These are phyloP conservation scores for Athene noctua DNA, from an alignment of 2,113 vertebrate genomes.

Conservation along the genomic window DNA sequence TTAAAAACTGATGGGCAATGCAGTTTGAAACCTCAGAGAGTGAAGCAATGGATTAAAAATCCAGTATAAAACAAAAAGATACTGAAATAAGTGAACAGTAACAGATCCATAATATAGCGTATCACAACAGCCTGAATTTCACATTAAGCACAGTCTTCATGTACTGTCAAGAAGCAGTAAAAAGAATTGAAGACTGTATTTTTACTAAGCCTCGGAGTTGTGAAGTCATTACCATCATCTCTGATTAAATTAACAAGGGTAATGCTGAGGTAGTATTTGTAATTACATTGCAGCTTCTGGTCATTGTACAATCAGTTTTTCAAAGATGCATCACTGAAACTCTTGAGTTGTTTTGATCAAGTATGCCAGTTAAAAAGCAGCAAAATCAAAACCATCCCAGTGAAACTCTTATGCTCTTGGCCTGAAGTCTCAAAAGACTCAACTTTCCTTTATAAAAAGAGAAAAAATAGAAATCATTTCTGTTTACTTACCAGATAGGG, in stretches of 20 bases:
- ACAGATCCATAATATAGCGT: not conserved
- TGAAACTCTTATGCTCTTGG: not conserved
- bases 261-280: not conserved
- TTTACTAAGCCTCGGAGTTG: not conserved
- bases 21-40: not conserved
- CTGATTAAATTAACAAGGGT: not conserved
- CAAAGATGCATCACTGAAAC: not conserved
- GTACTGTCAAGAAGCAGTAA: not conserved
- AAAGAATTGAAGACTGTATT: not conserved
- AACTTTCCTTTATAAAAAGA: not conserved
- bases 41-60: not conserved
- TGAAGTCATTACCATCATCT: not conserved
- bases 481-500: slow-evolving; percentile 89
- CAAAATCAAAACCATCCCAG: not conserved
- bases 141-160: not conserved
- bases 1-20: not conserved
- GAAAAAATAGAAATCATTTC: not conserved
- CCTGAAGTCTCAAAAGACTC: not conserved
- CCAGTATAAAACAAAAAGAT: not conserved
- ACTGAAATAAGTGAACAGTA: not conserved
- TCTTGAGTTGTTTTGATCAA: not conserved
- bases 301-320: not conserved
- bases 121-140: not conserved
- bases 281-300: not conserved
- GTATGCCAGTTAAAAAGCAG: not conserved